Conservation (phyloP, 1,140 invertebrate species). For the Drosophila pachea region DNA sequence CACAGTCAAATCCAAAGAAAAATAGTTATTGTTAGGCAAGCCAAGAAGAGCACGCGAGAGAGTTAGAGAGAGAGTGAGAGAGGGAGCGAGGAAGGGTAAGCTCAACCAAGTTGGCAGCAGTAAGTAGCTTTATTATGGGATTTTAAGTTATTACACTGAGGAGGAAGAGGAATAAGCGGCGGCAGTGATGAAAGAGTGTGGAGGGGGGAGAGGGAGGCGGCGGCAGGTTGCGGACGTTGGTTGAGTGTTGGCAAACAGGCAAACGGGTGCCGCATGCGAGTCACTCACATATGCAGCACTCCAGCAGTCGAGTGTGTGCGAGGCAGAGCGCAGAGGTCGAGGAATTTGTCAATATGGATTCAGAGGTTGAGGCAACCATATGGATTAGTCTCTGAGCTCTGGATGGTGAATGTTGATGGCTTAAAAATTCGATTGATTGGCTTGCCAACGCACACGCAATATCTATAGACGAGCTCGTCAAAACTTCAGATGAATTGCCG, state of each 20-base stretch:
- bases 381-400: too few relatives aligned
- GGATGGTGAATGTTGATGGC: too few relatives aligned
- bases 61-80: background rate
- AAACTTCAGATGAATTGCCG: too few relatives aligned
- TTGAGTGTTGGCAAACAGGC: constrained; percentile 5
- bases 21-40: constrained; percentile 63
- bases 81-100: background rate
- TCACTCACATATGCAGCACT: constrained; percentile 46
- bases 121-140: constrained; percentile 76
- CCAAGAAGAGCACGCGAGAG: constrained; percentile 3
- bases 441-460: too few relatives aligned
- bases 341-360: constrained; percentile 3
- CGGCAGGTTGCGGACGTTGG: too few relatives aligned
- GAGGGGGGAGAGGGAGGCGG: background rate
- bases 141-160: constrained; percentile 69
- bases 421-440: too few relatives aligned
- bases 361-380: too few relatives aligned
- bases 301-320: constrained; percentile 41
- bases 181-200: too few relatives aligned
- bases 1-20: constrained; percentile 63
- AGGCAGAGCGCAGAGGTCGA: background rate
- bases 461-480: too few relatives aligned
- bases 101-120: constrained; percentile 28
- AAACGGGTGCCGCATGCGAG: constrained; percentile 23
- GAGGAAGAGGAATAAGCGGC: constrained; percentile 3